These are phyloP conservation scores for Bovichtus variegatus DNA, from an alignment of 2,797 vertebrate genomes.

Conservation along the genomic window DNA sequence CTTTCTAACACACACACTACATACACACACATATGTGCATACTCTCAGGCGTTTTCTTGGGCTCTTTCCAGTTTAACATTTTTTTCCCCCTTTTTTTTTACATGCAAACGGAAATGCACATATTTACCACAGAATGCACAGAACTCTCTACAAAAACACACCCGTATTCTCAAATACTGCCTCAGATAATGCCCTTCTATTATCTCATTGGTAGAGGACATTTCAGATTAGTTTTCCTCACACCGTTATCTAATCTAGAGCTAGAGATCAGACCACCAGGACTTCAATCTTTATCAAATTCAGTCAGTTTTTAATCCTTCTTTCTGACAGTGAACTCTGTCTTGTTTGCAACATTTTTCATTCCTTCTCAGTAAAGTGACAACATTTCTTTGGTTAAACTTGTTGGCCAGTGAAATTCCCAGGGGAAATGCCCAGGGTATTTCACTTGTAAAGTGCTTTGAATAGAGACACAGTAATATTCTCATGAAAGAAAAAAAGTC, in stretches of 20 bases:
- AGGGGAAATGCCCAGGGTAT: conserved; percentile 33
- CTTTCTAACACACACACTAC: conserved; percentile 25
- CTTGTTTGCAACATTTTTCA: conserved; percentile 3
- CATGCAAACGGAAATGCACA: conserved; percentile 45
- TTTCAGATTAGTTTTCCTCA: conserved; percentile 16
- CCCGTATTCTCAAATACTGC: conserved; percentile 18
- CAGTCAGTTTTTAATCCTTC: background rate
- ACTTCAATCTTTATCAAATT: background rate
- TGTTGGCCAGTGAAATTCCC: conserved; percentile 34
- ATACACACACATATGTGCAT: conserved; percentile 23
- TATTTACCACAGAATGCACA: conserved; percentile 40
- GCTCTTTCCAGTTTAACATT: conserved; percentile 53
- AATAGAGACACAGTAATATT: background rate
- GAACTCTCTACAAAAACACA: conserved; percentile 30
- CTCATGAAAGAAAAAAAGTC: conserved; percentile 19
- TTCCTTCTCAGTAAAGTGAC: conserved; percentile 12
- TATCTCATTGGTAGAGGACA: background rate
- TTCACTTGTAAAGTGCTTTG: conserved; percentile 13
- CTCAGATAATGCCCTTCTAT: background rate
- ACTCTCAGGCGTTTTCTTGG: conserved; percentile 62
- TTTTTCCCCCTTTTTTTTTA: conserved; percentile 32
- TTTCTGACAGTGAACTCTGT: background rate
- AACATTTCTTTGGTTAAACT: background rate
- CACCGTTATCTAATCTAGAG: conserved; percentile 2
- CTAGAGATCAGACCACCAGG: background rate